A percentile compares a stretch with the other conserved stretches of the same genome.
Conservation (phyloP, 1,140 invertebrate genomes). For the Papilio xuthus region DNA sequence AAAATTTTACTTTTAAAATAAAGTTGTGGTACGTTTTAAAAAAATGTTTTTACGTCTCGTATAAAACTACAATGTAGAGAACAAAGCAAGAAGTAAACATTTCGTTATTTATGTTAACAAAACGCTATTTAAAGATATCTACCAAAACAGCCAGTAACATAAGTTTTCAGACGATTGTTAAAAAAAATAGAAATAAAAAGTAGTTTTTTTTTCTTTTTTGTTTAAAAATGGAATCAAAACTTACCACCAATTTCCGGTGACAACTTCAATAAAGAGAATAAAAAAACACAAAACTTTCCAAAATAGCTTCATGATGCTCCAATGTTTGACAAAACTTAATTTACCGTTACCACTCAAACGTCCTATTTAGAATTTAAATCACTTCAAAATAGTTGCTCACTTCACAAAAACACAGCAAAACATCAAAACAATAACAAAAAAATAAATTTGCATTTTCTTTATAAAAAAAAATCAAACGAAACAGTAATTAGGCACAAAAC, state of each 20-base stretch:
- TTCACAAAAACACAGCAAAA: conserved; percentile 65
- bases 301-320: conserved; percentile 68
- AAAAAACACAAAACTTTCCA: conserved; percentile 71
- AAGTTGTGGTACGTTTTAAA: conserved; percentile 47
- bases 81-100: conserved; percentile 59
- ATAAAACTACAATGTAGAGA: conserved; percentile 52
- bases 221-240: conserved; percentile 44
- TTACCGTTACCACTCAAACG: conserved; percentile 48
- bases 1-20: too few species aligned
- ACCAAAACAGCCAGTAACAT: conserved; percentile 33
- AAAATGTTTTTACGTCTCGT: conserved; percentile 53
- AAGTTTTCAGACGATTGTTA: neutral
- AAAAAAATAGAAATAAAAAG: conserved; percentile 11
- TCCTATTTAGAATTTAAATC: conserved; percentile 54
- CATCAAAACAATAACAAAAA: conserved; percentile 54
- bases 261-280: conserved; percentile 65
- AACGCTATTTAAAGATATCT: conserved; percentile 55
- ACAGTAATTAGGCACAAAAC: conserved; percentile 62
- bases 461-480: conserved; percentile 56
- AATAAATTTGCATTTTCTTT: conserved; percentile 56
- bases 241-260: conserved; percentile 75
- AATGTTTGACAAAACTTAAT: conserved; percentile 37
- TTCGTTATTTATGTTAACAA: conserved; percentile 55
- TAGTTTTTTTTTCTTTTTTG: conserved; percentile 27
- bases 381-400: conserved; percentile 59